Evolutionary conservation across 2,888 invertebrate genomes (phyloP).

Genomic region (Meteorus cinctellus): DNA sequence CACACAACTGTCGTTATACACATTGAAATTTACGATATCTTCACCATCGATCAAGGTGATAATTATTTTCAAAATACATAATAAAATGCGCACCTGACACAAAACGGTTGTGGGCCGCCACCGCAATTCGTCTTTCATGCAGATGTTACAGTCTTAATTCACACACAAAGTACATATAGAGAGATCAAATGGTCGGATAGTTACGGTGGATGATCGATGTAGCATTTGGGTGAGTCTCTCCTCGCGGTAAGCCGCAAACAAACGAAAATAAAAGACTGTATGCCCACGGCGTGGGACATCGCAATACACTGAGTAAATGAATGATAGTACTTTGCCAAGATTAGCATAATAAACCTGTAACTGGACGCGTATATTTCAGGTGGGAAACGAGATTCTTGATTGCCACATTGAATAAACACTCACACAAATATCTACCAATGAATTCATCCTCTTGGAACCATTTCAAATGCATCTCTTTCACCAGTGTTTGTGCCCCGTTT

Average conservation of each 20-base stretch:
- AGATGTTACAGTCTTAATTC: constrained; percentile 38
- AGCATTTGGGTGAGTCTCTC: constrained; percentile 46
- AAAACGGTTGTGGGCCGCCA: constrained; percentile 7
- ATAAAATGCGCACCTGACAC: constrained; percentile 36
- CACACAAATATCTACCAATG: background rate
- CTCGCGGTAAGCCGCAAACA: constrained; percentile 45
- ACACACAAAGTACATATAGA: background rate
- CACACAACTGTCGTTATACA: background rate
- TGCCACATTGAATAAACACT: constrained; percentile 15
- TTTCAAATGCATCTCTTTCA: constrained; percentile 34
- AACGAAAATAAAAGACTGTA: constrained; percentile 36
- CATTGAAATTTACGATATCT: constrained; percentile 28
- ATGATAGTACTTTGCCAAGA: constrained; percentile 47
- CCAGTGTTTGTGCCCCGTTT: constrained; percentile 8
- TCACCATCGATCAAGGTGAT: constrained; percentile 34
- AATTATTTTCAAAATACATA: constrained; percentile 29
- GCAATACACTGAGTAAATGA: constrained; percentile 29
- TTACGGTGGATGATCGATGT: constrained; percentile 58
- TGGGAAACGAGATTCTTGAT: constrained; percentile 27
- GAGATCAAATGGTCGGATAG: constrained; percentile 50
- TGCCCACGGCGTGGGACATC: constrained; percentile 43
- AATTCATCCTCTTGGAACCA: constrained; percentile 30
- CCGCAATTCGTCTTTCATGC: constrained; percentile 34
- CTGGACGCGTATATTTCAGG: constrained; percentile 20
- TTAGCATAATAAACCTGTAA: constrained; percentile 56